A percentile compares a stretch with the other conserved stretches of the same genome.
phyloP scores from a whole-genome alignment of 2,113 vertebrate species.

The Pundamilia nyererei region DNA sequence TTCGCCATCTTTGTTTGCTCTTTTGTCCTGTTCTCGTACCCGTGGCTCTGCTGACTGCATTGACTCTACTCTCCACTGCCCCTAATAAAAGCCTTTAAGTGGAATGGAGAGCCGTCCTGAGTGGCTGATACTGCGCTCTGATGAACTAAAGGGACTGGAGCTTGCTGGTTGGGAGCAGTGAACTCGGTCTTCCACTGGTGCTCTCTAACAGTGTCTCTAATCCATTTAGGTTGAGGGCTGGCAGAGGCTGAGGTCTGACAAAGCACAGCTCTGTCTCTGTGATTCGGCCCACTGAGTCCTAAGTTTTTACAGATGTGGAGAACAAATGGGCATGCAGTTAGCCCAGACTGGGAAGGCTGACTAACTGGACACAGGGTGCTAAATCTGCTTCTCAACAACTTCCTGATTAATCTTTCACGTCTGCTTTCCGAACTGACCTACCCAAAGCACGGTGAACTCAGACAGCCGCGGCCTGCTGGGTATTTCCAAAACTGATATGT shows the following conservation, averaged over 20 bases:
- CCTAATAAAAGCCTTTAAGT: conserved; percentile 32
- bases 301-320: conserved; percentile 67
- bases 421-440: not conserved
- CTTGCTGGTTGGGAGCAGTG: conserved; percentile 21
- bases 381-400: conserved; percentile 43
- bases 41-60: conserved; percentile 5
- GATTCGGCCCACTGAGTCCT: conserved; percentile 52
- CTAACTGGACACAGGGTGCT: conserved; percentile 36
- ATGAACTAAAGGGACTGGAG: conserved; percentile 13
- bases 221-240: conserved; percentile 53
- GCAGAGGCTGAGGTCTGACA: conserved; percentile 58
- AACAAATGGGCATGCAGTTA: conserved; percentile 42
- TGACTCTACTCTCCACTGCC: conserved; percentile 17
- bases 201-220: conserved; percentile 46
- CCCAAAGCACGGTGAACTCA: not conserved
- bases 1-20: conserved; percentile 25
- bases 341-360: conserved; percentile 9
- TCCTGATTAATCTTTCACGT: conserved; percentile 9
- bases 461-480: not conserved
- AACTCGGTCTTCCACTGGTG: conserved; percentile 31
- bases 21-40: conserved; percentile 22
- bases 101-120: not conserved
- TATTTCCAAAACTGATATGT: conserved; percentile 14
- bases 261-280: conserved; percentile 65
- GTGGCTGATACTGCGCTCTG: conserved; percentile 9